phyloP scores from a whole-genome alignment of 2,888 invertebrate species.

The Ceriagrion tenellum region DNA sequence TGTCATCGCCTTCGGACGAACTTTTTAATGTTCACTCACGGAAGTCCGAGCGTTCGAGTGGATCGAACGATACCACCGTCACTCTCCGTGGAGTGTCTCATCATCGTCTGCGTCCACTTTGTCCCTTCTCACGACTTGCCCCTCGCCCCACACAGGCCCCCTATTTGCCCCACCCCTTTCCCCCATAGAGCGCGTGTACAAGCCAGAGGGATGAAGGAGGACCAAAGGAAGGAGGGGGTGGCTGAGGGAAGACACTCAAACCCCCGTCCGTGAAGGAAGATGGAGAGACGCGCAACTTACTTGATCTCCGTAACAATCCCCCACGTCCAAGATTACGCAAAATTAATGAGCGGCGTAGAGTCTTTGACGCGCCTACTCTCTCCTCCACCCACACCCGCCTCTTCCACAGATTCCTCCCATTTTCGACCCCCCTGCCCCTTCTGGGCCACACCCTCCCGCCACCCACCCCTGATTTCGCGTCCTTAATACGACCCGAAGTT shows the following conservation, averaged over 20 bases:
- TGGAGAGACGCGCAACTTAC: conserved; percentile 57
- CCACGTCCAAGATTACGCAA: conserved; percentile 66
- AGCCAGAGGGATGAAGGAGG: neutral
- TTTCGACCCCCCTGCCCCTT: neutral
- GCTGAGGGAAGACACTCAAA: neutral
- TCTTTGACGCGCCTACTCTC: conserved; percentile 46
- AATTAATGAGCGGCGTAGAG: conserved; percentile 58
- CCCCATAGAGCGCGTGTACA: neutral
- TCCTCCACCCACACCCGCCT: neutral
- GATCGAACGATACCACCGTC: neutral
- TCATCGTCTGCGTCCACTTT: neutral
- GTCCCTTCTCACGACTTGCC: neutral
- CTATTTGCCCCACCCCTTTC: neutral
- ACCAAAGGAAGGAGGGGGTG: neutral
- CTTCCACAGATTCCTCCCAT: neutral
- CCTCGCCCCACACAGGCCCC: neutral
- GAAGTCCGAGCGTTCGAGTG: neutral
- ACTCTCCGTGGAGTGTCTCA: neutral
- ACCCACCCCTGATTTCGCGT: neutral
- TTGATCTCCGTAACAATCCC: conserved; percentile 65
- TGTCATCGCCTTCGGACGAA: neutral
- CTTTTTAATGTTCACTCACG: neutral
- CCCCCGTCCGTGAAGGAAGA: neutral
- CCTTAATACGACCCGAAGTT: conserved; percentile 24
- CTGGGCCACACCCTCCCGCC: neutral